Evolutionary conservation across 37 sponge, comb jelly and placozoan species (phyloP), one percentile per base, ranked within the genome.

Genomic region (Spongilla lacustris): DNA sequence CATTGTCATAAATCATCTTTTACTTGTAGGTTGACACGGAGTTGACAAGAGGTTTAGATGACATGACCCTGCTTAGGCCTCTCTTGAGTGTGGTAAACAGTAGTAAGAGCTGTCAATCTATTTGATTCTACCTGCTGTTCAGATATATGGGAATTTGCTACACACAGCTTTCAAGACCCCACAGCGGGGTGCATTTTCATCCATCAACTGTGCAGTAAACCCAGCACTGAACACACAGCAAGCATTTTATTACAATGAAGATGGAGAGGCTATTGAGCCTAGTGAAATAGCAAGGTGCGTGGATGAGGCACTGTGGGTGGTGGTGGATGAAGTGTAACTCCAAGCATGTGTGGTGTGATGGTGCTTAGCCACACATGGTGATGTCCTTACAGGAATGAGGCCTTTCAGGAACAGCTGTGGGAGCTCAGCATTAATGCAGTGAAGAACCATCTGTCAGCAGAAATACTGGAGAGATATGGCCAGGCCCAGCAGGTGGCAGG

Each of bases 151-250:
- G n/a, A n/a, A n/a, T n/a, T n/a, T n/a, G n/a, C n/a, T n/a, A 27
- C 28, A 69, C 25, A 22, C 36, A 35, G 77, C 68, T 24, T 75
- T 28, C n/a, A 76, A 66, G 19, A 83, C 30, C 50, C 73, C 89
- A 13, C 23, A 82, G 50, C 33, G 84, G 13, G 95, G 95, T 35
- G 95, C 95, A 70, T 84, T 84, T 13, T 91, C 95, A 26, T 36
- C 76, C 4, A 38, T 94, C 49, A 88, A 91, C 81, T 84, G 88
- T 90, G 95, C 89, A 33, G 83, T 91, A 36, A 79, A 94, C 69
- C 95, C 95, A 23, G 74, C 73, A 5, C 91, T 94, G 41, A 91
- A 88, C 79, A 50, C 82, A 31, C 86, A 91, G 68, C 49, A 85
- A 19, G 80, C 76, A 34, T 73, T 84, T 35, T 90, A 75, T 70